Evolutionary conservation across 2,797 vertebrate genomes (phyloP).

Genomic region (Pyrrhura leucotis): DNA sequence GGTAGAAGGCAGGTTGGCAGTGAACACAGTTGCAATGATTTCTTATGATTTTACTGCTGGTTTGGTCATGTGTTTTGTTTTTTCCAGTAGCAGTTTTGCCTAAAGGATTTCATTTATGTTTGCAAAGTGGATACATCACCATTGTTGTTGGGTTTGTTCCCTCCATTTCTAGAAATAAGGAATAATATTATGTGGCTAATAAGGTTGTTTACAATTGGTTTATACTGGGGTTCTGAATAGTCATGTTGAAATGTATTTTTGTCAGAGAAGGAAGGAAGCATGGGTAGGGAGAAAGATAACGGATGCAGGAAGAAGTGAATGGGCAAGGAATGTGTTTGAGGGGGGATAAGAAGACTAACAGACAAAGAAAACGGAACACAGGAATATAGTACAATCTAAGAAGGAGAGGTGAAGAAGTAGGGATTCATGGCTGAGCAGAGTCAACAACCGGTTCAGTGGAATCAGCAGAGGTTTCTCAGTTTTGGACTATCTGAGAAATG

Average conservation of each 20-base stretch:
- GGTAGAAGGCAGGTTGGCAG: background rate
- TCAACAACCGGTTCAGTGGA: fast-evolving
- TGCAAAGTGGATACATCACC: background rate
- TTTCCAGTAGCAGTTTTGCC: background rate
- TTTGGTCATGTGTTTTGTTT: background rate
- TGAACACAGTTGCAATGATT: background rate
- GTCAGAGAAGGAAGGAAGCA: background rate
- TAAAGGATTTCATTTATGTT: background rate
- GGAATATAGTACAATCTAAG: background rate
- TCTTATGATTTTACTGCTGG: background rate
- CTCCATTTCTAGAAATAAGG: background rate
- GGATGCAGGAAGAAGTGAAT: background rate
- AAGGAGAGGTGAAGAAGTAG: background rate
- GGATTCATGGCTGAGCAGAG: background rate
- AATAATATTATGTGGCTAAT: background rate
- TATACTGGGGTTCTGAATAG: background rate
- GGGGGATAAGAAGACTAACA: background rate
- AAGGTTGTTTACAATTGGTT: background rate
- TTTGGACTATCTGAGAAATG: background rate
- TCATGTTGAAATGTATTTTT: background rate
- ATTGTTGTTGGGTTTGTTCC: background rate
- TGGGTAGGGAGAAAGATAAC: background rate
- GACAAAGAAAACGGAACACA: background rate
- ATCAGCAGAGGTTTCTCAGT: background rate
- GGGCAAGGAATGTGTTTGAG: background rate